Evolutionary conservation across 2,888 invertebrate genomes (phyloP).

Genomic region (Alcis repandata): DNA sequence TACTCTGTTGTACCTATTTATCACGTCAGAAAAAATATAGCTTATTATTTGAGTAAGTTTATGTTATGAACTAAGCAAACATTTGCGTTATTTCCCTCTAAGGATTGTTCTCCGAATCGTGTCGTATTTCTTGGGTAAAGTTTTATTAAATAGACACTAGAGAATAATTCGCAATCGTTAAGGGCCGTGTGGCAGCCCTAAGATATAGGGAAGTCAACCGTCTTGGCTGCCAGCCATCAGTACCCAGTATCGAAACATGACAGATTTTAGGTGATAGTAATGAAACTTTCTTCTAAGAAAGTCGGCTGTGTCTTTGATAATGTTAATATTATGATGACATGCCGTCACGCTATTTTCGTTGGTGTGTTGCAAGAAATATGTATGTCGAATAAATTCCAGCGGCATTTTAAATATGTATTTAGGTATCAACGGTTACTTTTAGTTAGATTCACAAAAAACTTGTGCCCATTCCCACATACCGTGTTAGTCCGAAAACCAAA

Average conservation of each 20-base stretch:
- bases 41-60: no score
- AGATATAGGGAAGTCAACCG: conserved; percentile 52
- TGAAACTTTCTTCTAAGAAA: conserved; percentile 37
- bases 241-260: conserved; percentile 40
- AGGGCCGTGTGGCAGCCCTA: conserved; percentile 48
- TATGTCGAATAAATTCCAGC: background rate
- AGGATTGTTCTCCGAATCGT: no score
- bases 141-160: background rate
- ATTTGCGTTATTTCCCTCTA: no score
- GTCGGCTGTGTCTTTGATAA: conserved; percentile 33
- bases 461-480: no score
- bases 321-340: conserved; percentile 24
- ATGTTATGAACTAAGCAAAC: no score
- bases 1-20: no score
- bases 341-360: background rate
- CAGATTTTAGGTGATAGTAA: conserved; percentile 51
- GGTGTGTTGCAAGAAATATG: background rate
- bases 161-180: background rate
- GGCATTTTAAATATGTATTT: no score
- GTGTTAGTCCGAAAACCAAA: no score
- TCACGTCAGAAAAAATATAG: no score
- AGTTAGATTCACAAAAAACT: no score
- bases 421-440: no score
- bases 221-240: conserved; percentile 55
- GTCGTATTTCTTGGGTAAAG: no score